Evolutionary conservation across 53 echinoderm and acorn worm genomes (phyloP).

Genomic region (Zoroaster sp.): DNA sequence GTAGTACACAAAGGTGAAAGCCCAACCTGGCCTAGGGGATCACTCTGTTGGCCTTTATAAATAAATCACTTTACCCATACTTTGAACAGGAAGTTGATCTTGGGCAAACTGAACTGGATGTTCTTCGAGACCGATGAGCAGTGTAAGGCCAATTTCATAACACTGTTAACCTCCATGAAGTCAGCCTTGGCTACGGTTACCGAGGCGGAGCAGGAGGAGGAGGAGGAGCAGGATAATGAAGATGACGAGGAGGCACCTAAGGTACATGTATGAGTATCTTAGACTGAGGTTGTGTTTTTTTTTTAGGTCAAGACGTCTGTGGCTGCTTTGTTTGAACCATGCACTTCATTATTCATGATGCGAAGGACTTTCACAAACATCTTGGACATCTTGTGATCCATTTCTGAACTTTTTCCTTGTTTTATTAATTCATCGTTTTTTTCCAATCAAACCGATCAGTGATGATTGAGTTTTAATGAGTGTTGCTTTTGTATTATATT

Average conservation of each 20-base stretch:
- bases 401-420: too few species aligned
- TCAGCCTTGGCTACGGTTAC: not conserved
- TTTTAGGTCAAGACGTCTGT: not conserved
- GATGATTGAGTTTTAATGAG: too few species aligned
- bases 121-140: constrained; percentile 75
- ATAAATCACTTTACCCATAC: not conserved
- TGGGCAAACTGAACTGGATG: constrained; percentile 90
- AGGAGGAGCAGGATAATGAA: not conserved
- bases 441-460: too few species aligned
- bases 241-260: not conserved
- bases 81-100: constrained; percentile 72
- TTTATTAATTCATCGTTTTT: too few species aligned
- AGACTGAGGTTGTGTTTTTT: not conserved
- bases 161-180: constrained; percentile 42
- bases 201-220: not conserved
- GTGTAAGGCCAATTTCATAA: constrained; percentile 25
- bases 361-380: too few species aligned
- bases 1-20: too few species aligned
- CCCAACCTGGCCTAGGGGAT: too few species aligned
- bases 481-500: too few species aligned
- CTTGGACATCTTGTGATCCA: too few species aligned
- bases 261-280: not conserved
- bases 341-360: too few species aligned
- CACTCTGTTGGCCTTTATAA: too few species aligned
- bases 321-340: not conserved